Conservation (phyloP, 2,113 vertebrate genomes). For the Tyto alba region DNA sequence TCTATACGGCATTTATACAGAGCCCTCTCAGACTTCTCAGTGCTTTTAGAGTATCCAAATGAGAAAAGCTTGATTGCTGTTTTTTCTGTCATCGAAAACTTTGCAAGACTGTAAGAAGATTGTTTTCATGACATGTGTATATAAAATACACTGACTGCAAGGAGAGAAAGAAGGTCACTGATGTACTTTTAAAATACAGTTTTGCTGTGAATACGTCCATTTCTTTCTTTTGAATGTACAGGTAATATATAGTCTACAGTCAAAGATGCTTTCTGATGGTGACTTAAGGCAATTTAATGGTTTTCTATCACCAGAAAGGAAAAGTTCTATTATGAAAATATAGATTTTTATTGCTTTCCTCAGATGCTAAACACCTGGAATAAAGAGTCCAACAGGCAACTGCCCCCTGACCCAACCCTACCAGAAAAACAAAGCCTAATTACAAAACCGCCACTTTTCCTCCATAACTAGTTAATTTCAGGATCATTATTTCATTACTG, state of each 20-base stretch:
- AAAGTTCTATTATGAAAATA: not conserved
- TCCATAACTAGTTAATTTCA: not conserved
- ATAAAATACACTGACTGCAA: not conserved
- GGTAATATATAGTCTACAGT: not conserved
- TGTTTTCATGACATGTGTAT: not conserved
- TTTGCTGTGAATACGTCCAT: not conserved
- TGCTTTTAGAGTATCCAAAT: not conserved
- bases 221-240: not conserved
- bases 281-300: not conserved
- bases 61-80: not conserved
- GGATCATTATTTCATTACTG: not conserved
- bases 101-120: not conserved
- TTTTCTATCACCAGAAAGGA: not conserved
- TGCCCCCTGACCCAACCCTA: fast-evolving
- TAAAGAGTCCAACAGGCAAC: not conserved
- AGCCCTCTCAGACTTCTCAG: not conserved
- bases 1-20: not conserved
- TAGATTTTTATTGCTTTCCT: not conserved
- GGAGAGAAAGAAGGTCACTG: not conserved
- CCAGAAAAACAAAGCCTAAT: not conserved
- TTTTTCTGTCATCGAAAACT: not conserved
- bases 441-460: not conserved
- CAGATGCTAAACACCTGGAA: not conserved
- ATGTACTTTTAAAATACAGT: not conserved
- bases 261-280: not conserved